Conservation (phyloP, 2,888 invertebrate species). For the Oxytorus armatus region DNA sequence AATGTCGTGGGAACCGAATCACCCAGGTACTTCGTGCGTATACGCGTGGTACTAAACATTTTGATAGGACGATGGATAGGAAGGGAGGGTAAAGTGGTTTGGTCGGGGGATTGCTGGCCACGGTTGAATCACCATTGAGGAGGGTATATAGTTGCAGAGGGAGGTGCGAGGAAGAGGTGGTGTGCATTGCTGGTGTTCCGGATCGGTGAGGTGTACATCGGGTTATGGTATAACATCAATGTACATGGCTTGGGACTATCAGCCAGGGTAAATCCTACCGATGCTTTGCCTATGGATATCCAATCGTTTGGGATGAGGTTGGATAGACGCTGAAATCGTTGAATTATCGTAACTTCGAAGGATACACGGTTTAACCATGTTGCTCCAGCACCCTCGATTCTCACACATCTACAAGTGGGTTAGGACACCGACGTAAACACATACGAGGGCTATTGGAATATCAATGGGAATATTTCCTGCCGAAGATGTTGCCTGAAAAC, state of each 20-base stretch:
- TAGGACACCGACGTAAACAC: not conserved
- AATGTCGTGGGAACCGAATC: conserved; percentile 35
- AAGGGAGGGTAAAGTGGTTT: conserved; percentile 59
- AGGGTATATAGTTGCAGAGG: not conserved
- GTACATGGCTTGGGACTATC: conserved; percentile 37
- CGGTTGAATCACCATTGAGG: conserved; percentile 58
- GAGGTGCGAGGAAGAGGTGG: conserved; percentile 1
- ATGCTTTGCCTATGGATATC: conserved; percentile 36
- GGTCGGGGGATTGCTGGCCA: conserved; percentile 59
- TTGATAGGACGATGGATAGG: conserved; percentile 48
- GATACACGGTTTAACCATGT: not conserved
- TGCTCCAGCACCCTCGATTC: conserved; percentile 14
- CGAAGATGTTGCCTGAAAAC: not conserved
- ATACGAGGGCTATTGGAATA: not conserved
- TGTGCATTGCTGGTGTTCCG: conserved; percentile 1
- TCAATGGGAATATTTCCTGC: not conserved
- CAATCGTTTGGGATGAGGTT: conserved; percentile 25
- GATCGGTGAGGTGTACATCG: conserved; percentile 22
- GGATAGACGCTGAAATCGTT: conserved; percentile 19
- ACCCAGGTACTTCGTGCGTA: conserved; percentile 31
- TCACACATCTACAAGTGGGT: conserved; percentile 5
- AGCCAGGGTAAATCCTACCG: not conserved
- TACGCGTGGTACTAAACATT: conserved; percentile 47
- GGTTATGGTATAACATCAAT: conserved; percentile 40
- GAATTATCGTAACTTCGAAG: conserved; percentile 42